These are phyloP conservation scores for Tetragnatha versicolor DNA, from an alignment of 1,140 invertebrate species.

Conservation along the genomic window DNA sequence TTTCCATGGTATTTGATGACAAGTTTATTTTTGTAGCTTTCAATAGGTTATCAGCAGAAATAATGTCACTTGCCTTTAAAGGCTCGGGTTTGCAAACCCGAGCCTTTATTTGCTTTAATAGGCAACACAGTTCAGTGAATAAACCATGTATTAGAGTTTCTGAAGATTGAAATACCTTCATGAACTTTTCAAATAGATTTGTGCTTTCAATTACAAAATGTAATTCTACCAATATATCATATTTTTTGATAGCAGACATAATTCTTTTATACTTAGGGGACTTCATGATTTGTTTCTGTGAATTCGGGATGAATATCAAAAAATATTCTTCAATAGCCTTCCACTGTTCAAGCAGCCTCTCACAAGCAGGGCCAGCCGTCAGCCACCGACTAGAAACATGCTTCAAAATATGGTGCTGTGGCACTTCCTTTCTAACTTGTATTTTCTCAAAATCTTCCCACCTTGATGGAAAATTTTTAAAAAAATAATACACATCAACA, in stretches of 20 bases:
- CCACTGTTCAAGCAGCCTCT: constrained; percentile 58
- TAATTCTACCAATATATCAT: not conserved
- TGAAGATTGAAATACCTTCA: not conserved
- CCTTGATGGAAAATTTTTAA: constrained; percentile 57
- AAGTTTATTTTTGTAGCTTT: not conserved
- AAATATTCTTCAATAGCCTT: constrained; percentile 56
- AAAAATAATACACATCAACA: constrained; percentile 30
- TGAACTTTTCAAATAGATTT: not conserved
- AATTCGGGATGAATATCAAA: constrained; percentile 35
- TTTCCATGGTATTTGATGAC: not conserved
- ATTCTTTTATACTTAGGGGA: not conserved
- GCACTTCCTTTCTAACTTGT: constrained; percentile 51
- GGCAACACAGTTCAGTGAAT: not conserved
- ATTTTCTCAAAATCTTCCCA: constrained; percentile 58
- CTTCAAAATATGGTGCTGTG: constrained; percentile 57
- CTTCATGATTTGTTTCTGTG: not conserved
- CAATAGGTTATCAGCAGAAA: not conserved
- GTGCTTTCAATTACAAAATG: not conserved
- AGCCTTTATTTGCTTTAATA: constrained; percentile 33
- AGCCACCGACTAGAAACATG: constrained; percentile 59
- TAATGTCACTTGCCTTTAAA: not conserved
- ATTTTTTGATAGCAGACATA: not conserved
- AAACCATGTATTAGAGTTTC: not conserved
- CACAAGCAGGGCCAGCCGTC: constrained; percentile 53
- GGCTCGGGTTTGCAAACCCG: constrained; percentile 34